Conservation (phyloP, 2,888 invertebrate species). For the Icerya purchasi region DNA sequence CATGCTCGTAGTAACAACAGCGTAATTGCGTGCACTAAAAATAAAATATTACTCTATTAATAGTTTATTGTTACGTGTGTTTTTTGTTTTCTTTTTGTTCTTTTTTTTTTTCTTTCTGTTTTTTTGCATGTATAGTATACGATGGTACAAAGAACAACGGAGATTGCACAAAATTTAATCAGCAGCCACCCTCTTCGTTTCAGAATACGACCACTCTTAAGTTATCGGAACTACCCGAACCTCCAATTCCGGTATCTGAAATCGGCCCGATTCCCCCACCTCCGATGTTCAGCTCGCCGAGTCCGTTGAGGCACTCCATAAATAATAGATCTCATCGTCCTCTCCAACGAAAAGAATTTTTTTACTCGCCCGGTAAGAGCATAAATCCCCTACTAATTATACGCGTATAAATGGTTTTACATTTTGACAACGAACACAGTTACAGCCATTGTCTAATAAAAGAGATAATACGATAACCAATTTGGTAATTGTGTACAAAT, state of each 20-base stretch:
- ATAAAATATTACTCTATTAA: too few relatives aligned
- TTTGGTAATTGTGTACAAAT: too few relatives aligned
- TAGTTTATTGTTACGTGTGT: too few relatives aligned
- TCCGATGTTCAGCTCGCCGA: conserved; percentile 71
- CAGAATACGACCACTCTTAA: conserved; percentile 29
- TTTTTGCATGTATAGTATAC: too few relatives aligned
- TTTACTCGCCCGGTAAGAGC: background rate
- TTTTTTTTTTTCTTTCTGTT: too few relatives aligned
- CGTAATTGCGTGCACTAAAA: too few relatives aligned
- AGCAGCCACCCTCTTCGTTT: conserved; percentile 14
- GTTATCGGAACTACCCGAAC: conserved; percentile 72
- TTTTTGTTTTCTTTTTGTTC: too few relatives aligned
- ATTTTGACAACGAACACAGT: background rate
- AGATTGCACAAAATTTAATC: conserved; percentile 4
- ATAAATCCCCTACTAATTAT: too few relatives aligned
- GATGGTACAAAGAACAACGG: background rate
- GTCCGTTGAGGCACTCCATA: conserved; percentile 1
- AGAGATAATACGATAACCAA: too few relatives aligned
- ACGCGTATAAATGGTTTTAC: conserved; percentile 3
- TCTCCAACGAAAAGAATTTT: background rate
- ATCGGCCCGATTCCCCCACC: conserved; percentile 86
- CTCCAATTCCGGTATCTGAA: conserved; percentile 75
- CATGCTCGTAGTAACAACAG: too few relatives aligned
- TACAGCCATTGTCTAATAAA: too few relatives aligned
- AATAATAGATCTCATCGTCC: background rate